Evolutionary conservation across 2,888 invertebrate species (phyloP).

Genomic region (Arge pagana): DNA sequence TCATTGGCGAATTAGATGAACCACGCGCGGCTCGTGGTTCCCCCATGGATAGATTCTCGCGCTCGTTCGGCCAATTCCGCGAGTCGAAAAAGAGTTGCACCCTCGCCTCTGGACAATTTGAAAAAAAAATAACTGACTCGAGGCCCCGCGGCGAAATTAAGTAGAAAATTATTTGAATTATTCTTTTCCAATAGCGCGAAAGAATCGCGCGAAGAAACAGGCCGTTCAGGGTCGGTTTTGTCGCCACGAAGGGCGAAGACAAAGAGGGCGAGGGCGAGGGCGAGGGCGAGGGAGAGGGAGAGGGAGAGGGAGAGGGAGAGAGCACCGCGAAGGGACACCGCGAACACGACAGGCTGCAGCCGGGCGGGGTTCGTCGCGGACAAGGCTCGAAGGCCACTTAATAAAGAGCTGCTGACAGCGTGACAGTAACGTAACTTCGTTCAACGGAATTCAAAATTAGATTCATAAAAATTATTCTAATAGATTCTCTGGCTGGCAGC

Average conservation of each 20-base stretch:
- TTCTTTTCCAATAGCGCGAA: constrained; percentile 39
- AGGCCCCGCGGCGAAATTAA: constrained; percentile 18
- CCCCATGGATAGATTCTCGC: constrained; percentile 10
- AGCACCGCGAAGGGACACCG: constrained; percentile 14
- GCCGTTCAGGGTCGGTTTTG: too few species aligned
- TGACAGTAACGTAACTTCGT: constrained; percentile 55
- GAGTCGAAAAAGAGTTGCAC: constrained; percentile 6
- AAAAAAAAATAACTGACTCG: constrained; percentile 20
- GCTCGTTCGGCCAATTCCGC: neutral
- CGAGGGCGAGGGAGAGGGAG: constrained; percentile 2
- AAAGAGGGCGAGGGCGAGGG: constrained; percentile 14
- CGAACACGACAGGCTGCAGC: neutral
- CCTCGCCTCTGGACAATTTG: constrained; percentile 21
- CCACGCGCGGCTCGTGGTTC: neutral
- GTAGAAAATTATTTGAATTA: constrained; percentile 44
- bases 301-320: constrained; percentile 8
- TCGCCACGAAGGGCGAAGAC: constrained; percentile 29
- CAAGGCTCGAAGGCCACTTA: constrained; percentile 42
- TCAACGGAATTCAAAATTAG: constrained; percentile 56
- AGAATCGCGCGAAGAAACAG: too few species aligned
- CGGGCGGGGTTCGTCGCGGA: neutral
- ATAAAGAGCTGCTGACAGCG: constrained; percentile 53
- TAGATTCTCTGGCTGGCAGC: constrained; percentile 49
- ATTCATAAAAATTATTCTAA: constrained; percentile 59
- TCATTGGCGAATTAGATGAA: too few species aligned